phyloP scores from a whole-genome alignment of 2,113 vertebrate genomes.

The Amia ocellicauda region DNA sequence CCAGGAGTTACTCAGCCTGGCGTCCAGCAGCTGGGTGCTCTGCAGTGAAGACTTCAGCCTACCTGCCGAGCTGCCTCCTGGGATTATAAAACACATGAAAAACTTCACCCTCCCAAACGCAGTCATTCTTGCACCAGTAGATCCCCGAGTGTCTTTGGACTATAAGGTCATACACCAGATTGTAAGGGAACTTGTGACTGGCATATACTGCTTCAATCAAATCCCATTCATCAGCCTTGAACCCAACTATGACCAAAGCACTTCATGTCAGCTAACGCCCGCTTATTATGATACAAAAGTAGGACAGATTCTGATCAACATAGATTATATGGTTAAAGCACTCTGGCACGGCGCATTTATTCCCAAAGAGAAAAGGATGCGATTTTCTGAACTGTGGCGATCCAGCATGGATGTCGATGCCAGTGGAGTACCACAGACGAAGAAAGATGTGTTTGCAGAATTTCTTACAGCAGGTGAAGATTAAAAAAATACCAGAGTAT shows the following conservation, averaged over 20 bases:
- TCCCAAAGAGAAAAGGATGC: slow-evolving; percentile 51
- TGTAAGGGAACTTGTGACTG: slow-evolving; percentile 58
- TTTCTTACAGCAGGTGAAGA: slow-evolving; percentile 59
- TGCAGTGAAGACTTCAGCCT: slow-evolving; percentile 42
- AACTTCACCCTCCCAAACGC: slow-evolving; percentile 37
- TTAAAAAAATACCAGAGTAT: slow-evolving; percentile 5
- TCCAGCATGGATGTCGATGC: slow-evolving; percentile 53
- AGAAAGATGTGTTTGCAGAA: slow-evolving; percentile 50
- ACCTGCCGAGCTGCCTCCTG: slow-evolving; percentile 45
- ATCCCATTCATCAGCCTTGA: slow-evolving; percentile 60
- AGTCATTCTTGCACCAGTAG: slow-evolving; percentile 54
- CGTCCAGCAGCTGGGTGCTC: slow-evolving; percentile 54
- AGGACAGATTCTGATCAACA: slow-evolving; percentile 58
- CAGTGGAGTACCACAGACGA: slow-evolving; percentile 52
- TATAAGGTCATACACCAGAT: slow-evolving; percentile 68
- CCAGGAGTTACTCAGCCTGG: slow-evolving; percentile 54
- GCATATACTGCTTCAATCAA: slow-evolving; percentile 68
- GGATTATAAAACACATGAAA: slow-evolving; percentile 60
- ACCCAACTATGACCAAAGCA: slow-evolving; percentile 60
- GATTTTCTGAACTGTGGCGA: slow-evolving; percentile 65
- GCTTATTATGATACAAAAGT: slow-evolving; percentile 60
- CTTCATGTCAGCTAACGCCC: slow-evolving; percentile 60
- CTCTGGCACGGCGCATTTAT: slow-evolving; percentile 69
- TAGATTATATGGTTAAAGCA: slow-evolving; percentile 62
- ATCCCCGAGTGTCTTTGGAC: slow-evolving; percentile 47